Percentiles rank a stretch among this genome's conserved stretches.
Evolutionary conservation across 2,888 invertebrate genomes (phyloP).

Genomic region (Steinernema hermaphroditum): DNA sequence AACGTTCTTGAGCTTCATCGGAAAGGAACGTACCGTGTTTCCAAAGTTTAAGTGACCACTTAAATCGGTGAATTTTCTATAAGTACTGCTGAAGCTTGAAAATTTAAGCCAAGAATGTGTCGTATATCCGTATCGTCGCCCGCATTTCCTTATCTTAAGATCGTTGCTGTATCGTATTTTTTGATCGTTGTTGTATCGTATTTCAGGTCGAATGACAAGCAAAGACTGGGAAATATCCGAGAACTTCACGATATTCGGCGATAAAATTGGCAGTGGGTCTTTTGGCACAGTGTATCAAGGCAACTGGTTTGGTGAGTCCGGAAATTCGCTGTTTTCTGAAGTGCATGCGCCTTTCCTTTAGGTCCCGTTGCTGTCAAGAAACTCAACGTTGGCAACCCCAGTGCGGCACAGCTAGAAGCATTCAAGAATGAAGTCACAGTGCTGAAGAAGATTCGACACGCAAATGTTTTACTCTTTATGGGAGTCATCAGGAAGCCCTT

Average conservation of each 20-base stretch:
- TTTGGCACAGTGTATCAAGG: slow-evolving; percentile 98
- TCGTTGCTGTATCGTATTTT: no score
- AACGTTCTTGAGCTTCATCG: no score
- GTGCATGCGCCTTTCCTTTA: slow-evolving; percentile 37
- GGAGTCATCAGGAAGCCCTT: slow-evolving; percentile 81
- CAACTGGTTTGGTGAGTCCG: slow-evolving; percentile 45
- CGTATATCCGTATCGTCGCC: no score
- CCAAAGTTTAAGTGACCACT: no score
- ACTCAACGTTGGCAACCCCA: slow-evolving; percentile 94
- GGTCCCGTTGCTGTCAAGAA: slow-evolving; percentile 94
- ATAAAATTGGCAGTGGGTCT: slow-evolving; percentile 90
- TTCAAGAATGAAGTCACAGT: slow-evolving; percentile 86
- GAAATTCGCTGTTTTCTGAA: background rate
- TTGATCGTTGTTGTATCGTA: no score
- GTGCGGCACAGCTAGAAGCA: slow-evolving; percentile 90
- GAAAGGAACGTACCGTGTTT: no score
- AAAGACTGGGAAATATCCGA: slow-evolving; percentile 63
- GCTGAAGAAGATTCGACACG: slow-evolving; percentile 77
- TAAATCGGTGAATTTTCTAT: no score
- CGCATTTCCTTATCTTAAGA: no score
- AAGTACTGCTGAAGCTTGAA: no score
- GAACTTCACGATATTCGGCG: slow-evolving; percentile 41
- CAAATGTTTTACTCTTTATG: slow-evolving; percentile 96
- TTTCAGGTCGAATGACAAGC: no score
- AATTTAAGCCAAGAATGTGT: no score